These are phyloP conservation scores for Nematolebias whitei DNA, from an alignment of 2,113 vertebrate species.

Conservation along the genomic window DNA sequence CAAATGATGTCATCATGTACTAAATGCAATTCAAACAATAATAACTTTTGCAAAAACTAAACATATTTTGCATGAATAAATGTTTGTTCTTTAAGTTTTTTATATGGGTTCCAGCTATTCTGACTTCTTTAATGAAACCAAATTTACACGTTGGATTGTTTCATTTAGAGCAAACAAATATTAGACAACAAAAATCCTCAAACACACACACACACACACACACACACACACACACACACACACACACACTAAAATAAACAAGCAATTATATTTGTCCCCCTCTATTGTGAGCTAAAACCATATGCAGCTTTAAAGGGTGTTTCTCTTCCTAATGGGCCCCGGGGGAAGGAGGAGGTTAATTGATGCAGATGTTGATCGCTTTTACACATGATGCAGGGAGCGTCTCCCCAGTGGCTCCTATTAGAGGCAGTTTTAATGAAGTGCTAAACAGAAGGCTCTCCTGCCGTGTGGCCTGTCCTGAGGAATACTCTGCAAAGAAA, in stretches of 20 bases:
- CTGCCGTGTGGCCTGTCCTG: slow-evolving; percentile 68
- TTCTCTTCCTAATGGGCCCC: slow-evolving; percentile 86
- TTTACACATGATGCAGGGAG: slow-evolving; percentile 81
- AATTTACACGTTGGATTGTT: slow-evolving; percentile 4
- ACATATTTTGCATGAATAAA: background rate
- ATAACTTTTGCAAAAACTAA: too few species aligned
- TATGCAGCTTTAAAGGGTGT: slow-evolving; percentile 86
- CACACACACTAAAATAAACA: slow-evolving; percentile 68
- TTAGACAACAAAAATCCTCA: slow-evolving; percentile 26
- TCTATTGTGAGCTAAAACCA: slow-evolving; percentile 84
- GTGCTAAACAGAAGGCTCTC: slow-evolving; percentile 86
- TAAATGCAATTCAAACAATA: too few species aligned
- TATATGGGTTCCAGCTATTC: background rate
- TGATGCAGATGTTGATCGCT: slow-evolving; percentile 92
- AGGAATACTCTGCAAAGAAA: slow-evolving; percentile 72
- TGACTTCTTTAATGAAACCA: background rate
- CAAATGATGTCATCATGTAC: too few species aligned
- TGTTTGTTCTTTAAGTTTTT: background rate
- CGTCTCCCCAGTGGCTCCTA: slow-evolving; percentile 87
- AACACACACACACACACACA: slow-evolving; percentile 36
- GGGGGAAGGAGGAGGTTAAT: slow-evolving; percentile 86
- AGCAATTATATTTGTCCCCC: slow-evolving; percentile 80
- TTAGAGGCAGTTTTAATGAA: slow-evolving; percentile 92
- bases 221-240: slow-evolving; percentile 35
- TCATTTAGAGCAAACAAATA: slow-evolving; percentile 24